Evolutionary conservation across 2,113 vertebrate genomes (phyloP).

Genomic region (Paralichthys olivaceus): DNA sequence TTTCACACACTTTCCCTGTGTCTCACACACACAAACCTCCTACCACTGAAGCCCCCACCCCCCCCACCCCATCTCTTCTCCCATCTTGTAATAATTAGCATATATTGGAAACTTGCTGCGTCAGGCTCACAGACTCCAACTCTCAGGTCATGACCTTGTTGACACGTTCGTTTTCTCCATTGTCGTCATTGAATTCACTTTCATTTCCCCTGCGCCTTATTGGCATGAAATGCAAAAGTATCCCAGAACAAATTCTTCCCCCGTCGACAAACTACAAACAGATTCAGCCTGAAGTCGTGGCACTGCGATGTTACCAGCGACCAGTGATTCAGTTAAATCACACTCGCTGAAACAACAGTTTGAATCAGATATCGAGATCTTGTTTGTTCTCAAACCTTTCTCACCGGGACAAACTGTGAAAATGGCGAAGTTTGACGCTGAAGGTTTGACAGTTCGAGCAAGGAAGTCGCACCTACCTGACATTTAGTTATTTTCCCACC

Average conservation of each 20-base stretch:
- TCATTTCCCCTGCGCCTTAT: conserved; percentile 32
- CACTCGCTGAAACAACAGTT: neutral
- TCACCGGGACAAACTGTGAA: neutral
- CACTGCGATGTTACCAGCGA: neutral
- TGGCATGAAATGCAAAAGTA: conserved; percentile 6
- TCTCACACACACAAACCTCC: conserved; percentile 14
- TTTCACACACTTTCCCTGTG: conserved; percentile 20
- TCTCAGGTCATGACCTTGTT: conserved; percentile 41
- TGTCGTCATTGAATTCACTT: conserved; percentile 12
- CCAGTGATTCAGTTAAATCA: neutral
- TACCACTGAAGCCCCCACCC: no score
- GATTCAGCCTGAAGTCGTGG: conserved; percentile 7
- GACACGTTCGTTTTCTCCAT: conserved; percentile 38
- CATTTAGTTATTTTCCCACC: no score
- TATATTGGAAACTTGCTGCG: conserved; percentile 57
- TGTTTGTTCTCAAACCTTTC: neutral
- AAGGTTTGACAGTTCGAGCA: no score
- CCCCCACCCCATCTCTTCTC: neutral
- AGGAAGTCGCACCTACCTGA: no score
- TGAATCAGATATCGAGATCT: neutral
- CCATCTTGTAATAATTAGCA: conserved; percentile 65
- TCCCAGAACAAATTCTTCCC: neutral
- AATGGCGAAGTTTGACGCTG: no score
- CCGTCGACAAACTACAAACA: conserved; percentile 40
- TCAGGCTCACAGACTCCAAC: conserved; percentile 46